Percentiles rank a stretch among this genome's conserved stretches.
phyloP scores from a whole-genome alignment of 2,113 vertebrate genomes.

The Quiscalus mexicanus region DNA sequence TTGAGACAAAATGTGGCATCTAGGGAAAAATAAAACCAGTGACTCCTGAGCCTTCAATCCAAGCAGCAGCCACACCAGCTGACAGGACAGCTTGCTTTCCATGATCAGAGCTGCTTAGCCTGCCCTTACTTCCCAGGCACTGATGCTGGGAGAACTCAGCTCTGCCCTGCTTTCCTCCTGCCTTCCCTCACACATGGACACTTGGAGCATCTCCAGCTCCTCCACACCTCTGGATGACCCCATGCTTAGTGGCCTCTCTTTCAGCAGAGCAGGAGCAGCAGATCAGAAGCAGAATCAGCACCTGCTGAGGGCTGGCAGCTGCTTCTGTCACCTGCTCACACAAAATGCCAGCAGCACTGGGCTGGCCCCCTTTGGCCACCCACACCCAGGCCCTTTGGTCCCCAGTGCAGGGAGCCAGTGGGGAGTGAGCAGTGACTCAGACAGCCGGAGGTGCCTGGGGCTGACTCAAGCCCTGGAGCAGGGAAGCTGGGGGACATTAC shows the following conservation, averaged over 20 bases:
- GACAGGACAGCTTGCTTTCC: background rate
- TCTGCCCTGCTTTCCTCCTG: background rate
- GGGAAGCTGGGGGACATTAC: background rate
- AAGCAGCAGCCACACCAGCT: background rate
- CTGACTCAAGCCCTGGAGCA: background rate
- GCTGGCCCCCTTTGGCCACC: background rate
- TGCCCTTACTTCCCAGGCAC: background rate
- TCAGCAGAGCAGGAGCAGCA: background rate
- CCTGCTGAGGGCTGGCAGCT: background rate
- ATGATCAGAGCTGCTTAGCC: background rate
- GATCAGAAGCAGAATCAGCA: background rate
- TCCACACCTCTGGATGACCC: background rate
- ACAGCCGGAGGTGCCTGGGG: background rate
- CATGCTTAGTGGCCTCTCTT: background rate
- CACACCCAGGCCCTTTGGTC: fast-evolving
- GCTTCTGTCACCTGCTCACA: background rate
- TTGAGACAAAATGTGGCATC: background rate
- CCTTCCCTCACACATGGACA: background rate
- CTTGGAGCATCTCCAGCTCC: background rate
- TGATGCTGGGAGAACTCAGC: background rate
- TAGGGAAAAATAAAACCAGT: fast-evolving
- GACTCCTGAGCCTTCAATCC: background rate
- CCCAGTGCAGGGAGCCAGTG: background rate
- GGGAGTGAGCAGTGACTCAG: background rate
- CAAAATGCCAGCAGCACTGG: background rate